Evolutionary conservation across 53 echinoderm and acorn worm genomes (phyloP), one percentile per base, ranked within the genome.

Genomic region (Hippasteria phrygiana): DNA sequence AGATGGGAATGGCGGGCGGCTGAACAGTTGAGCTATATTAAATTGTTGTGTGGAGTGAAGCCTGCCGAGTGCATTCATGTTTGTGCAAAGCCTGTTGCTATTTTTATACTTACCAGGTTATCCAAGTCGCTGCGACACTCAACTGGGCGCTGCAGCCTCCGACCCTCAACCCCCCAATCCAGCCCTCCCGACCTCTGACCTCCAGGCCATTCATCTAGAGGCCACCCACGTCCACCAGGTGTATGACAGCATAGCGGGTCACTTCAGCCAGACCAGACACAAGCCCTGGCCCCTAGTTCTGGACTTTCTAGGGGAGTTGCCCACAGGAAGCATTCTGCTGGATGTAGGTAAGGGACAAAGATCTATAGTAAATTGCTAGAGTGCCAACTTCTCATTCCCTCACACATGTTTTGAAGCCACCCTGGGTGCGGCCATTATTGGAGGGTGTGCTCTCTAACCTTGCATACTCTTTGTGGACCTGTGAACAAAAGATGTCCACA

Each of bases 241-340:
- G 53, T 98, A 98, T 41, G 91, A 98, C 34, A 88, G 55, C 69
- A 98, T 98, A 34, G 98, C 98, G 2, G 89, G 91, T n/a, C 95
- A 98, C 67, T 98, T 98, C 91, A 98, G 98, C 77, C 92, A 94
- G 74, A 98, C 98, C 17, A 90, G 98, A 33, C 93, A 98, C 91
- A 95, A 95, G 45, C 93, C 98, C 13, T 98, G 98, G 98, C 98
- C 98, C 29, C 80, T 50, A 27, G 98, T 98, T 0, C 88, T 87
- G 31, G 90, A 91, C 26, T 98, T 95, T 48, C 56, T 98, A 40
- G 82, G 94, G 29, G 65, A 45, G 1, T 78, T 93, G 22, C 83
- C 81, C 0, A 55, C 67, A 20, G 95, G 98, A 1, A 92, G 93
- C 13, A 39, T 98, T 10, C 80, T 95, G 3, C 83, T 95, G 2